A percentile compares a stretch with the other conserved stretches of the same genome.
phyloP scores from a whole-genome alignment of 53 echinoderm and acorn worm genomes.

The Holothuria scabra region DNA sequence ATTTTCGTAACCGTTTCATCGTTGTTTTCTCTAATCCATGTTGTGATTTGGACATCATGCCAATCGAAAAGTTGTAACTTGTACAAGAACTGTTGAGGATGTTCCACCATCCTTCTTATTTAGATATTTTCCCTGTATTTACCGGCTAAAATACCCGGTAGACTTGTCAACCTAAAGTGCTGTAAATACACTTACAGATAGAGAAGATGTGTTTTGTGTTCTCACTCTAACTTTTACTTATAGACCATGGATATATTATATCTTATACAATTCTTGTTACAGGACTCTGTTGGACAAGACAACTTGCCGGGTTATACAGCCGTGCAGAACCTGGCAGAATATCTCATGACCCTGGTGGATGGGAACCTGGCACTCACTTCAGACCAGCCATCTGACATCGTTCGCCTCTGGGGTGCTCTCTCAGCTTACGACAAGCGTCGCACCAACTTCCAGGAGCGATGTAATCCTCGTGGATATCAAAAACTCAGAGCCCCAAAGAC shows the following conservation, averaged over 20 bases:
- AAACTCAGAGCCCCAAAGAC: constrained; percentile 36
- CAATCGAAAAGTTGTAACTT: too few relatives aligned
- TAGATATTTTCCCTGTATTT: too few relatives aligned
- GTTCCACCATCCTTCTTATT: too few relatives aligned
- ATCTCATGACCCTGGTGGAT: constrained; percentile 33
- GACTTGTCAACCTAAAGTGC: too few relatives aligned
- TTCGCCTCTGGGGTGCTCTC: constrained; percentile 46
- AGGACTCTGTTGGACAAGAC: constrained; percentile 41
- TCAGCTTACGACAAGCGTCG: constrained; percentile 28
- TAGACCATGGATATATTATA: background rate
- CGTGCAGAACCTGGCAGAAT: constrained; percentile 55
- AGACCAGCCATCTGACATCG: constrained; percentile 34
- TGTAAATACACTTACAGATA: too few relatives aligned
- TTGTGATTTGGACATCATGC: too few relatives aligned
- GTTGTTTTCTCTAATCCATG: too few relatives aligned
- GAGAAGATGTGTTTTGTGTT: too few relatives aligned
- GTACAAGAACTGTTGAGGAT: too few relatives aligned
- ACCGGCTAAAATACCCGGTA: too few relatives aligned
- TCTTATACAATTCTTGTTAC: constrained; percentile 44
- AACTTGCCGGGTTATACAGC: constrained; percentile 57
- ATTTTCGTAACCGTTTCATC: too few relatives aligned
- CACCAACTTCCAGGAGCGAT: constrained; percentile 41
- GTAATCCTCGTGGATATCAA: constrained; percentile 27
- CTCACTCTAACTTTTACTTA: too few relatives aligned
- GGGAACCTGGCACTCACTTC: constrained; percentile 46